Conservation (phyloP, 2,888 invertebrate species). For the Quadroppia sp. region DNA sequence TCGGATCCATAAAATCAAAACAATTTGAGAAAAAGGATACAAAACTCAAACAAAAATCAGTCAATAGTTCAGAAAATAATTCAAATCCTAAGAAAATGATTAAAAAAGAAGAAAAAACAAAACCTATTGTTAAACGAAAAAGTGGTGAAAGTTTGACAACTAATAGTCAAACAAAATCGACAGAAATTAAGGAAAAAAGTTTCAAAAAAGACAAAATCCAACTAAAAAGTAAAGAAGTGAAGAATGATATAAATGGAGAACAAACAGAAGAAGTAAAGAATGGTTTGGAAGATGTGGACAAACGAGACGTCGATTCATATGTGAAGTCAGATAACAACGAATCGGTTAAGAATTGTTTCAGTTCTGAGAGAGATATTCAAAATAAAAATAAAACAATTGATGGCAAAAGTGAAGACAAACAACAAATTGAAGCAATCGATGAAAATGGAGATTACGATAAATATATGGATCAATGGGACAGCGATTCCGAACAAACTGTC, state of each 20-base stretch:
- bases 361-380: not conserved
- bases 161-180: not conserved
- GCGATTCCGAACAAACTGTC: constrained; percentile 4
- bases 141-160: no score
- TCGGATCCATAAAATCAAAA: no score
- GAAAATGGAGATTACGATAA: not conserved
- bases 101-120: not conserved
- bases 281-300: constrained; percentile 8
- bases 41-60: no score
- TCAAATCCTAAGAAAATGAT: no score
- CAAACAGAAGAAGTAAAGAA: not conserved
- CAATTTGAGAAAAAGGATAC: no score
- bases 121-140: no score
- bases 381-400: not conserved
- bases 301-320: constrained; percentile 31
- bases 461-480: constrained; percentile 10
- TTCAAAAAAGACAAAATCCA: not conserved
- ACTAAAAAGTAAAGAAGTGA: not conserved
- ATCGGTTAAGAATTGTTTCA: constrained; percentile 5
- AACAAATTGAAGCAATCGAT: not conserved
- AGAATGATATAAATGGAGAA: not conserved
- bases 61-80: no score
- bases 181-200: not conserved
- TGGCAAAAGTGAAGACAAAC: not conserved
- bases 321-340: not conserved